Percentiles rank a stretch among this genome's conserved stretches.
These are phyloP conservation scores for Agrochola lota DNA, from an alignment of 2,888 invertebrate genomes.

Conservation along the genomic window DNA sequence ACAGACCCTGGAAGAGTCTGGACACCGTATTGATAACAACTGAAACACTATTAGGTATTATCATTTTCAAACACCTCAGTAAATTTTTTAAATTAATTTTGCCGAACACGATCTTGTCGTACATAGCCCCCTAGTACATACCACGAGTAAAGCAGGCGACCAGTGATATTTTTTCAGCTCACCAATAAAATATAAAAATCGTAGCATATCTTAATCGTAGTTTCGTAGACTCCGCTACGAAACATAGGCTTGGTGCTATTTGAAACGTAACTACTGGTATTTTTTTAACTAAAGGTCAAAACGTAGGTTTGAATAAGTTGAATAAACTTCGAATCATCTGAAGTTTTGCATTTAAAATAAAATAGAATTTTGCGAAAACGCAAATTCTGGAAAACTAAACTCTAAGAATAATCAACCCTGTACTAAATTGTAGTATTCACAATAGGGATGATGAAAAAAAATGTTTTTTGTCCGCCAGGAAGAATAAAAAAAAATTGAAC, in stretches of 20 bases:
- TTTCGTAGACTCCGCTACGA: neutral
- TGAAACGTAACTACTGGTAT: neutral
- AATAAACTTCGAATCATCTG: neutral
- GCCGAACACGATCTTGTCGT: no score
- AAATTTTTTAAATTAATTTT: no score
- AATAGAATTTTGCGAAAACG: neutral
- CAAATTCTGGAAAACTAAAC: neutral
- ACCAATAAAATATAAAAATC: neutral
- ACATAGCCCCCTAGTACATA: no score
- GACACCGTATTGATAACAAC: no score
- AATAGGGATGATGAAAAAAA: no score
- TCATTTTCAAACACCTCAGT: no score
- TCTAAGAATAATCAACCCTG: neutral
- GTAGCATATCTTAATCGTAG: slow-evolving; percentile 33
- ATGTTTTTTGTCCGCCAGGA: no score
- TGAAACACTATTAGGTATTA: no score
- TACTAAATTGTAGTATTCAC: neutral
- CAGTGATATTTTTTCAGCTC: neutral
- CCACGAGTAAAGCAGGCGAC: no score
- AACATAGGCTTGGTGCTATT: neutral
- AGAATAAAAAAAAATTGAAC: no score
- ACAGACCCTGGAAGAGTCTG: no score
- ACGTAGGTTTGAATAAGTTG: neutral
- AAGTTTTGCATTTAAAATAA: neutral
- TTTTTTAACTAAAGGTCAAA: neutral